Evolutionary conservation across 2,888 invertebrate genomes (phyloP).

Genomic region (Nasonia oneida): DNA sequence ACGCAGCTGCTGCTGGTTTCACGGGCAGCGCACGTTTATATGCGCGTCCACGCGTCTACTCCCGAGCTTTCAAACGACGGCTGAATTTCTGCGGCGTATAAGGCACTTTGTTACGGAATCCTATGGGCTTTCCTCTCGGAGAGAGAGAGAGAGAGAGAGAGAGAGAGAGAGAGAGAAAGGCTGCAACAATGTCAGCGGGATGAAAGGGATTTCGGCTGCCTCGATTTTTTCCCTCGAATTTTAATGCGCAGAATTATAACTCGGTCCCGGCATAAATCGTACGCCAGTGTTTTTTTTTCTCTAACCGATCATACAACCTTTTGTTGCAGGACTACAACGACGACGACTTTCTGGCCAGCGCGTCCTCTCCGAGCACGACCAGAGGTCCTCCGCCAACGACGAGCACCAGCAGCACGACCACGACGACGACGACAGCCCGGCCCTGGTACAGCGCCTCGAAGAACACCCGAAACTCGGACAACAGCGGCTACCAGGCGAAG

Average conservation of each 20-base stretch:
- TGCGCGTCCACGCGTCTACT: conserved; percentile 31
- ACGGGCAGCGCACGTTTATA: conserved; percentile 7
- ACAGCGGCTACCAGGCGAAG: conserved; percentile 70
- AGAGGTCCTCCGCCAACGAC: conserved; percentile 16
- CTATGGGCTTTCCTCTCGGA: not conserved
- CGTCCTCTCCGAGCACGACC: conserved; percentile 60
- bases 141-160: not conserved
- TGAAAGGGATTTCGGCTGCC: not conserved
- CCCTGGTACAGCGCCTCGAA: conserved; percentile 64
- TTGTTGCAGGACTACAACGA: conserved; percentile 35
- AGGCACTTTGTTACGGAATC: too few species aligned
- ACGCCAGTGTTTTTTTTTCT: not conserved
- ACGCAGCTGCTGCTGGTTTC: conserved; percentile 42
- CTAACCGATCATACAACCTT: not conserved
- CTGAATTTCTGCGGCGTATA: not conserved
- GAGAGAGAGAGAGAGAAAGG: too few species aligned
- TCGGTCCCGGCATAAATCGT: not conserved
- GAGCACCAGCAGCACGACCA: conserved; percentile 70
- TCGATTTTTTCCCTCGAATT: too few species aligned
- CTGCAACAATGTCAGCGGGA: not conserved
- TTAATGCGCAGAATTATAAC: not conserved
- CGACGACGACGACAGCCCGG: conserved; percentile 75
- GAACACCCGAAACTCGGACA: conserved; percentile 65
- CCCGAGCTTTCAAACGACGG: not conserved
- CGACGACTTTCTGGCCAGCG: conserved; percentile 63